Base-by-base conservation (phyloP, 1,140 invertebrate species). In the Lasioglossum baleicum region DNA sequence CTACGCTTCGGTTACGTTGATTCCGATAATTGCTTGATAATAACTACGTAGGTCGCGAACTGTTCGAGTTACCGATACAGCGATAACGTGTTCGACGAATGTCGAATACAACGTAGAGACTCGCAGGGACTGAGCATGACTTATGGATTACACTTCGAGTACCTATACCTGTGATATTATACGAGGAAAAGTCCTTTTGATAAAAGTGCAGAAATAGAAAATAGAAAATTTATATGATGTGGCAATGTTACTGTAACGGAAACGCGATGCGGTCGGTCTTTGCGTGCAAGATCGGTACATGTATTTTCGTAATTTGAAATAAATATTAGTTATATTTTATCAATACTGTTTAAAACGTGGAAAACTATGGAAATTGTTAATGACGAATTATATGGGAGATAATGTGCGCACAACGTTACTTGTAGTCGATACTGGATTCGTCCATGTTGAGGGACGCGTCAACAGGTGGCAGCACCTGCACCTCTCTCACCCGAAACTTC, bases 101-200 rank as follows among this genome's bases (percentile, higher is more conserved):
- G 8, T 7, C 4, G 15, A 5, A 35, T 10, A 8, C 48, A 15
- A 2, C 7, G 48, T 2, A 5, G 5, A 31, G 63, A 22, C n/a
- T 42, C 61, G 15, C n/a, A 22, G 0, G 8, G 40, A 53, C 60
- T 11, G 53, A 67, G 20, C 35, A 80, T 26, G 40, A 31, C 42
- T 72, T 56, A 73, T 5, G 5, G 61, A 73, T 73, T 44, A 48
- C 53, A 80, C 78, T 80, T 67, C 31, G 56, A 75, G 78, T 80
- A 80, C 72, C 78, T 80, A 67, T 68, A 68, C 44, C 78, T 80
- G 78, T 80, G 78, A 80, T 80, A 80, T 75, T 80, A 67, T n/a
- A 53, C 53, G 53, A 61, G 64, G 10, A 60, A 15, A 75, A 35
- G 5, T 75, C 58, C 40, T 75, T 74, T 73, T 53, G 42, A 65